These are phyloP conservation scores for Lophius piscatorius DNA, from an alignment of 2,113 vertebrate genomes.

Conservation along the genomic window DNA sequence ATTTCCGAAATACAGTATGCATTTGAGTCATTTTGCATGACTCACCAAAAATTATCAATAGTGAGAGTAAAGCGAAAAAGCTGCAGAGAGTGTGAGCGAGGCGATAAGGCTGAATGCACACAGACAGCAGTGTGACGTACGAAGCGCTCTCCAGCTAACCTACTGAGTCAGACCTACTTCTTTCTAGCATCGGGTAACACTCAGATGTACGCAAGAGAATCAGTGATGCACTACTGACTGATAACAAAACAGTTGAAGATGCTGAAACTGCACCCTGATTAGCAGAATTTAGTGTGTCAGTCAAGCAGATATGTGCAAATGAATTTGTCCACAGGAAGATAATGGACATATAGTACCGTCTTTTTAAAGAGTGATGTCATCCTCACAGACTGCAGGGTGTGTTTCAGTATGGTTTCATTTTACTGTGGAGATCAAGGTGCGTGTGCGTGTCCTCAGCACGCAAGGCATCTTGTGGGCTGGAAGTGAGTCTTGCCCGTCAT, in stretches of 20 bases:
- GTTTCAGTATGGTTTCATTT: constrained; percentile 38
- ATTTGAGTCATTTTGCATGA: constrained; percentile 64
- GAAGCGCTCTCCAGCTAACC: constrained; percentile 62
- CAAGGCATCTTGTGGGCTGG: constrained; percentile 54
- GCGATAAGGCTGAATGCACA: constrained; percentile 55
- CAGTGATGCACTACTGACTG: constrained; percentile 24
- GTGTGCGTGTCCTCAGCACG: constrained; percentile 59
- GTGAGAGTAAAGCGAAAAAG: constrained; percentile 46
- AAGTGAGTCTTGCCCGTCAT: constrained; percentile 66
- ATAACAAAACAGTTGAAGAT: constrained; percentile 53
- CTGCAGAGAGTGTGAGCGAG: constrained; percentile 27
- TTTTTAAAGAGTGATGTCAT: constrained; percentile 23
- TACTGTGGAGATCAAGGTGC: constrained; percentile 65
- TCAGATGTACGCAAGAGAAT: constrained; percentile 44
- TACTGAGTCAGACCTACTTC: constrained; percentile 68
- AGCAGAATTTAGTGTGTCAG: constrained; percentile 4
- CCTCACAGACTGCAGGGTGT: constrained; percentile 8
- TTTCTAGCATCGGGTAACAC: constrained; percentile 56
- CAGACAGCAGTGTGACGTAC: constrained; percentile 62
- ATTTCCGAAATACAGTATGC: constrained; percentile 27
- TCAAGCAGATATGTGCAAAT: not conserved
- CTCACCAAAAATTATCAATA: constrained; percentile 68
- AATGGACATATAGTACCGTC: not conserved
- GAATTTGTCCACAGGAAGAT: not conserved
- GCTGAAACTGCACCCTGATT: constrained; percentile 31